Base-by-base conservation (phyloP, 2,888 invertebrate genomes). In the Lobophora halterata region DNA sequence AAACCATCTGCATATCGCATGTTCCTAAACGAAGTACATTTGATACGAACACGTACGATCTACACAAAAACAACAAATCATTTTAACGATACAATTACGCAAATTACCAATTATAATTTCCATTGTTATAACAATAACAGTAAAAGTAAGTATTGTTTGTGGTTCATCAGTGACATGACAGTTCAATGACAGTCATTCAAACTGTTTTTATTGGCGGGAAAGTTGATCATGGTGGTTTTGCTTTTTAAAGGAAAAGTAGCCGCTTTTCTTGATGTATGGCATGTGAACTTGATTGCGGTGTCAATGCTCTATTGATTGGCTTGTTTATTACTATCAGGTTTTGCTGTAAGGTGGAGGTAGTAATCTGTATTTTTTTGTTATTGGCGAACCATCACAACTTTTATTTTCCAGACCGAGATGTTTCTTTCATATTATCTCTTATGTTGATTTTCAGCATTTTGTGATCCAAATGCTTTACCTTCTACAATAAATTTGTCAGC, bases 161-260 rank as follows among this genome's bases (percentile, higher is more conserved):
- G 33, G 25, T 13, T 12, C 19, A 44, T 23, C 38, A 41, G 38
- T 49, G 40, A 40, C 45, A 49, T 49, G 40, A 40, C 45, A 49
- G 49, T 47, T 49, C 45, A 52, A 33, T 36, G 46, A 30, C 47
- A 41, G 30, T 20, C 21, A 36, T 46, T 36, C 36, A 41, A 40
- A 14, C 41, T 24, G 35, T 53, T 50, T 48, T 46, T 48, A 40
- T 35, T 37, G 34, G 31, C 42, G 62, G 56, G 70, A 73, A 71
- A 71, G 65, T 58, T 36, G 36, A 51, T 52, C 24, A 60, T 58
- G 58, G 58, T 39, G 25, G 26, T 37, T 63, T 58, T 55, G 54
- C 55, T 61, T 68, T 72, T 69, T 55, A 39, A 58, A 34, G 48
- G 49, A 52, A 58, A 47, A 38, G 55, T 50, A 55, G 58, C 49